These are phyloP conservation scores for Yponomeuta cagnagella DNA, from an alignment of 2,888 invertebrate genomes.

Conservation along the genomic window DNA sequence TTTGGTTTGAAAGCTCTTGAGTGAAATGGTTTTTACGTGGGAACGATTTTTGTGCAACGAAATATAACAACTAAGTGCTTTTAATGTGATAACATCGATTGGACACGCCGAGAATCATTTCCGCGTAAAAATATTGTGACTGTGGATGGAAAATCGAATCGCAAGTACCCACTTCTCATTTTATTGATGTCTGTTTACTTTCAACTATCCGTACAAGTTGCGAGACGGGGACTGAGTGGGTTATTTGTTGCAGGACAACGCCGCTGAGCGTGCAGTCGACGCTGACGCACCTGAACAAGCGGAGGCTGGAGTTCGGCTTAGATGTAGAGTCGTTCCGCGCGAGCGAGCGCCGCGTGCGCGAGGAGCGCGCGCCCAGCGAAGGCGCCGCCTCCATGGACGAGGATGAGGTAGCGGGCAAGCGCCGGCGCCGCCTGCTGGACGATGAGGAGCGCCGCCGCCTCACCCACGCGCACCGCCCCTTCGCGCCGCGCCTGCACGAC, in stretches of 20 bases:
- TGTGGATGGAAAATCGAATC: constrained; percentile 75
- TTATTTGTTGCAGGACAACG: constrained; percentile 68
- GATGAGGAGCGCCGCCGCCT: constrained; percentile 54
- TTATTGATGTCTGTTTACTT: constrained; percentile 31
- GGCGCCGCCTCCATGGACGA: constrained; percentile 66
- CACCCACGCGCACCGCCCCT: constrained; percentile 50
- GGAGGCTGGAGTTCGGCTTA: constrained; percentile 79
- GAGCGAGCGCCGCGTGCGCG: constrained; percentile 46
- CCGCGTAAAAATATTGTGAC: constrained; percentile 75
- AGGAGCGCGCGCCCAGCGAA: constrained; percentile 48
- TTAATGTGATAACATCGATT: constrained; percentile 64
- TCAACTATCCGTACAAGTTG: background rate
- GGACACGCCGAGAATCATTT: constrained; percentile 76
- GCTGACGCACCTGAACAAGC: constrained; percentile 81
- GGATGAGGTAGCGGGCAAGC: constrained; percentile 53
- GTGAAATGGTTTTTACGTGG: constrained; percentile 77
- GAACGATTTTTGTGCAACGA: constrained; percentile 75
- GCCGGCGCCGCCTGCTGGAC: constrained; percentile 66
- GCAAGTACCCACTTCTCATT: constrained; percentile 60
- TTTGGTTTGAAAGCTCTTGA: constrained; percentile 74
- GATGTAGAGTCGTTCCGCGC: constrained; percentile 66
- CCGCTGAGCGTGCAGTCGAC: constrained; percentile 74
- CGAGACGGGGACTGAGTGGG: constrained; percentile 6
- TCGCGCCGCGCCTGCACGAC: constrained; percentile 47
- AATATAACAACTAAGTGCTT: constrained; percentile 59